These are phyloP conservation scores for Drosophila neutralis DNA, from an alignment of 2,888 invertebrate species.

Conservation along the genomic window DNA sequence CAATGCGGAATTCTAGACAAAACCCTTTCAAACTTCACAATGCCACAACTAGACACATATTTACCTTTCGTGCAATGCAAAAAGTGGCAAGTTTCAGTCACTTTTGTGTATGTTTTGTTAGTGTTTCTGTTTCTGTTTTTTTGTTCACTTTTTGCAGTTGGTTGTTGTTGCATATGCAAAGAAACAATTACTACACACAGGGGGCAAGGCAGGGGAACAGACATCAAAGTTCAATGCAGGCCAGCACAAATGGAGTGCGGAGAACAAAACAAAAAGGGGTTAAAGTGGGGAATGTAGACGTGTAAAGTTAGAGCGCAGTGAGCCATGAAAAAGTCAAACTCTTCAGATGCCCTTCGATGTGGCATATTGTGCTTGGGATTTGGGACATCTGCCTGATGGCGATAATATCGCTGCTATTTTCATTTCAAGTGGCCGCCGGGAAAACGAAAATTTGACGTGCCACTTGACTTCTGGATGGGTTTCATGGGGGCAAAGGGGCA, in stretches of 20 bases:
- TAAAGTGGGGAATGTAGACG: neutral
- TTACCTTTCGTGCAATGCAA: conserved; percentile 36
- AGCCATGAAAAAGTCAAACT: conserved; percentile 4
- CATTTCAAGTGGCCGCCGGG: conserved; percentile 20
- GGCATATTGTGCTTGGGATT: conserved; percentile 5
- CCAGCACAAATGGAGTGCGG: conserved; percentile 32
- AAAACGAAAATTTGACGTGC: conserved; percentile 21
- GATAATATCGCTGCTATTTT: conserved; percentile 18
- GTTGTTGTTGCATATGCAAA: conserved; percentile 49
- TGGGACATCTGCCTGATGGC: conserved; percentile 10
- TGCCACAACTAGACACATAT: conserved; percentile 28
- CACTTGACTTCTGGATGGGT: conserved; percentile 47
- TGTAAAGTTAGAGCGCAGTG: conserved; percentile 1
- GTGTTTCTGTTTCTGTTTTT: neutral
- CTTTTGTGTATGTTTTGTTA: conserved; percentile 7
- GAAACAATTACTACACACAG: conserved; percentile 23
- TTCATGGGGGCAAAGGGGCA: neutral
- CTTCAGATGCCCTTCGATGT: conserved; percentile 3
- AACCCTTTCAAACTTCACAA: conserved; percentile 36
- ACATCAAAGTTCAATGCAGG: conserved; percentile 44
- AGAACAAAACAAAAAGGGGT: conserved; percentile 1
- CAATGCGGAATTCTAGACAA: conserved; percentile 33
- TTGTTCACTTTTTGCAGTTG: conserved; percentile 1
- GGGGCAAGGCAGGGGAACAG: neutral
- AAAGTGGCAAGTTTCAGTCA: conserved; percentile 35